A percentile compares a stretch with the other conserved stretches of the same genome.
Evolutionary conservation across 2,113 vertebrate genomes (phyloP).

Genomic region (Tiliqua scincoides): DNA sequence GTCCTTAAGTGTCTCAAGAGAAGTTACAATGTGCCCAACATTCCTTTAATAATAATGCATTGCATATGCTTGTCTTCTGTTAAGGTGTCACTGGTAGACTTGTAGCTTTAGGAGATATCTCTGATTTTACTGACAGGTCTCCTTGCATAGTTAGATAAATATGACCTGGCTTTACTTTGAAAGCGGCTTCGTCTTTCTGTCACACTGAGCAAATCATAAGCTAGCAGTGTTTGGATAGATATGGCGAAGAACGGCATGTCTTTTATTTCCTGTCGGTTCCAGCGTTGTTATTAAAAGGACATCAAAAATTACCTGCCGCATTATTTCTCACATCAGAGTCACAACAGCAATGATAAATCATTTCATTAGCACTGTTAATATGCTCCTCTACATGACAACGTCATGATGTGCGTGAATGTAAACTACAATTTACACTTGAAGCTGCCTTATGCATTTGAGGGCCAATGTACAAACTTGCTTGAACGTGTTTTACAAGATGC

Average conservation of each 20-base stretch:
- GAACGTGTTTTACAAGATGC: too few relatives aligned
- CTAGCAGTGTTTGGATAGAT: not conserved
- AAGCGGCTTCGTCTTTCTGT: not conserved
- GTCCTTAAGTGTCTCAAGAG: constrained; percentile 30
- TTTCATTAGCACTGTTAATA: not conserved
- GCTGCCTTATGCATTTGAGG: too few relatives aligned
- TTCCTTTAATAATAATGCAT: constrained; percentile 32
- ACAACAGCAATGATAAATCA: not conserved
- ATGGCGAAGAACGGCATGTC: not conserved
- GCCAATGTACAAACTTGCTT: too few relatives aligned
- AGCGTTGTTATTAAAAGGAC: not conserved
- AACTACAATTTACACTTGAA: not conserved
- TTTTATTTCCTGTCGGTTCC: not conserved
- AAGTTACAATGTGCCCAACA: constrained; percentile 11
- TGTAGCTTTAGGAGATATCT: not conserved
- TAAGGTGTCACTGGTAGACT: constrained; percentile 26
- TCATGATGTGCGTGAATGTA: not conserved
- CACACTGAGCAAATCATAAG: constrained; percentile 3
- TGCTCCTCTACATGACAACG: not conserved
- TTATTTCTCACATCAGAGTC: not conserved
- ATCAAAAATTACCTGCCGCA: not conserved
- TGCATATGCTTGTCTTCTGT: not conserved
- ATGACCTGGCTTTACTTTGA: not conserved
- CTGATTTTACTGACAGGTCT: constrained; percentile 11
- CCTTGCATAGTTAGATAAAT: constrained; percentile 24